Conservation (phyloP, 2,113 vertebrate genomes). For the Mus pahari region DNA sequence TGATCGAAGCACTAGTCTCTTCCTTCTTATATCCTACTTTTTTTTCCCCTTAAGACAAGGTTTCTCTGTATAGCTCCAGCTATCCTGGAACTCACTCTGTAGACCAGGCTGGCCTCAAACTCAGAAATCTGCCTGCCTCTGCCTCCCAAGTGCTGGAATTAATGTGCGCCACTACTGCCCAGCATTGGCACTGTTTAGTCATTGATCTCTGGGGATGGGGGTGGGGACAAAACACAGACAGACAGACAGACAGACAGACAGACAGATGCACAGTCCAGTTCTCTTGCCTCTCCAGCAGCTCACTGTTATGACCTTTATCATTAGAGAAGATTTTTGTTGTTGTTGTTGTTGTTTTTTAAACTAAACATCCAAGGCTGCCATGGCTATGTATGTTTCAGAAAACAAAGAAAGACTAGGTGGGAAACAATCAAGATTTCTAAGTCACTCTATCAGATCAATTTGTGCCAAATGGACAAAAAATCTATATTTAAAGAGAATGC, state of each 20-base stretch:
- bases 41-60: no score
- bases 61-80: no score
- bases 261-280: neutral
- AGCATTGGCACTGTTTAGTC: neutral
- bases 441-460: neutral
- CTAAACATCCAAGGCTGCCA: neutral
- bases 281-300: neutral
- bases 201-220: neutral
- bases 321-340: conserved; percentile 12
- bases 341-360: no score
- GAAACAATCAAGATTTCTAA: conserved; percentile 10
- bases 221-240: no score
- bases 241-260: no score
- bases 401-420: neutral
- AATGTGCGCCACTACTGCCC: no score
- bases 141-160: no score
- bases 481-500: conserved; percentile 12
- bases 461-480: conserved; percentile 34
- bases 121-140: no score
- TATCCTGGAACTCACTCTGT: no score
- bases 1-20: neutral
- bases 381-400: neutral
- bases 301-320: neutral
- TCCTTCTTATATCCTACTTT: neutral
- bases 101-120: no score